Percentiles rank a stretch among this genome's conserved stretches.
These are phyloP conservation scores for Trilocha varians DNA, from an alignment of 2,888 invertebrate species.

Conservation along the genomic window DNA sequence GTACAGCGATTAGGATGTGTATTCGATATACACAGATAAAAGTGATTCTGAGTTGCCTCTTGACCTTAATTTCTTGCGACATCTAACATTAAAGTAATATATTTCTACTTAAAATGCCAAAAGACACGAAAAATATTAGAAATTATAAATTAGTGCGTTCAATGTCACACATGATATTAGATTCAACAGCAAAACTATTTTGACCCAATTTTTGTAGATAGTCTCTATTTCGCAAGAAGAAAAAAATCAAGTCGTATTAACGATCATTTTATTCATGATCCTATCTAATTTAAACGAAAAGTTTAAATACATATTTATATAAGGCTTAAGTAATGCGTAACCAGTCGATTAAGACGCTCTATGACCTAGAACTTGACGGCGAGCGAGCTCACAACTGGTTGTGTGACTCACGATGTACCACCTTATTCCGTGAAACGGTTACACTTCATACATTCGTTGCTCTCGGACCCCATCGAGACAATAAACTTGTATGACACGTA, in stretches of 20 bases:
- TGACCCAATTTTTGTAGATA: not conserved
- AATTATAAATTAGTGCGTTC: not conserved
- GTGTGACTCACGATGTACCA: constrained; percentile 19
- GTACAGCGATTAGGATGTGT: too few relatives aligned
- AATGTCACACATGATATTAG: not conserved
- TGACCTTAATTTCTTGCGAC: not conserved
- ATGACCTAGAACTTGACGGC: constrained; percentile 62
- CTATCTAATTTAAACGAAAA: not conserved
- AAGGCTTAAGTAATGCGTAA: not conserved
- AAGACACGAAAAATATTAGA: not conserved
- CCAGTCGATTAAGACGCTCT: constrained; percentile 25
- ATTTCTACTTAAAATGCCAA: not conserved
- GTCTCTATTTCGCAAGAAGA: not conserved
- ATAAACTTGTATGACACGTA: constrained; percentile 10
- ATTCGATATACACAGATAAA: too few relatives aligned
- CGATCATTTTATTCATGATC: not conserved
- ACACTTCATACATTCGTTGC: constrained; percentile 45
- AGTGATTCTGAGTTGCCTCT: not conserved
- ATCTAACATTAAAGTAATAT: not conserved
- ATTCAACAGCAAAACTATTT: not conserved
- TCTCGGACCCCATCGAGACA: constrained; percentile 27
- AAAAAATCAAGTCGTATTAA: not conserved
- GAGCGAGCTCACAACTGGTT: constrained; percentile 29
- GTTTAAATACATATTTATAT: not conserved
- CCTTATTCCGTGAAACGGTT: constrained; percentile 45